Percentiles rank a stretch among this genome's conserved stretches.
Evolutionary conservation across 2,888 invertebrate genomes (phyloP).

Genomic region (Chymomyza amoena): DNA sequence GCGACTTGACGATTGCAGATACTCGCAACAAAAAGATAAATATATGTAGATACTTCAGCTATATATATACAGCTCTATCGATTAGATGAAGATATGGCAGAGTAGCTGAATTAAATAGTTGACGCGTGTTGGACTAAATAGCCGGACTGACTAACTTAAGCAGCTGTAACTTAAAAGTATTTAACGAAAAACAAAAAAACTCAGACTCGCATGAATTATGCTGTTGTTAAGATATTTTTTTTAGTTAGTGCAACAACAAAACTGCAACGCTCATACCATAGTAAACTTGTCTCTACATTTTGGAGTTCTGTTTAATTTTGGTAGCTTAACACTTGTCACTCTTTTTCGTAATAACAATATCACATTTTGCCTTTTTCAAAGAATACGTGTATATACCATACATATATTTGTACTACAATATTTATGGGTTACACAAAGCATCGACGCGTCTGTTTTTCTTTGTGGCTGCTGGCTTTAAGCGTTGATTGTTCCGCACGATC

Average conservation of each 20-base stretch:
- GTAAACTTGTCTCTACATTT: not conserved
- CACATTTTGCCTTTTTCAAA: not conserved
- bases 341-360: not conserved
- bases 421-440: slow-evolving; percentile 10
- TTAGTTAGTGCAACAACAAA: not conserved
- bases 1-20: slow-evolving; percentile 34
- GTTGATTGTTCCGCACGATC: slow-evolving; percentile 65
- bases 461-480: not conserved
- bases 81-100: not conserved
- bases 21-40: not conserved
- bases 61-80: not conserved
- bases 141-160: not conserved
- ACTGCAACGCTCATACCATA: not conserved
- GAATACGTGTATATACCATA: not conserved
- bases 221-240: not conserved
- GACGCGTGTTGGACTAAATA: too few relatives aligned
- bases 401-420: not conserved
- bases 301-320: not conserved
- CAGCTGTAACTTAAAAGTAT: too few relatives aligned
- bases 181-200: not conserved
- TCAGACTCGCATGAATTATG: too few relatives aligned
- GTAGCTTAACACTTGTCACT: not conserved
- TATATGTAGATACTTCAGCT: not conserved
- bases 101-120: not conserved
- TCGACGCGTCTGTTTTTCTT: slow-evolving; percentile 32